These are phyloP conservation scores for Metacarcinus magister DNA, from an alignment of 2,888 invertebrate genomes.

Conservation along the genomic window DNA sequence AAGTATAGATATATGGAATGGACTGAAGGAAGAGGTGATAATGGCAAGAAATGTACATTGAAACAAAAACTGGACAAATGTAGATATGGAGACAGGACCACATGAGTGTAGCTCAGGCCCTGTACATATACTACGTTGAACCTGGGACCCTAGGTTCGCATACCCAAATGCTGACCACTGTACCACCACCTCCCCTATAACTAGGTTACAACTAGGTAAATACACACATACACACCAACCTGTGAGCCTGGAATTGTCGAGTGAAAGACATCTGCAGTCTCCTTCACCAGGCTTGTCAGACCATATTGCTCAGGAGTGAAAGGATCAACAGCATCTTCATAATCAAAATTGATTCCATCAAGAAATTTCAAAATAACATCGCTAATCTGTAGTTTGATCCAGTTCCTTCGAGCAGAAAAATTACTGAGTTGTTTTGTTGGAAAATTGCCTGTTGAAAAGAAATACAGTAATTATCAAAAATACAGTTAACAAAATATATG, in stretches of 20 bases:
- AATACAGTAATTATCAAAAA: not conserved
- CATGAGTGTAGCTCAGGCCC: too few relatives aligned
- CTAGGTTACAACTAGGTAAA: too few relatives aligned
- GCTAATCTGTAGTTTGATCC: constrained; percentile 72
- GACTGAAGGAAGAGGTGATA: too few relatives aligned
- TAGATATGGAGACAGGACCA: too few relatives aligned
- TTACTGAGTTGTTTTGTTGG: constrained; percentile 74
- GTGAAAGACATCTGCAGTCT: constrained; percentile 84
- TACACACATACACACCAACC: constrained; percentile 83
- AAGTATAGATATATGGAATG: too few relatives aligned
- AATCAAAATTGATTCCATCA: constrained; percentile 85
- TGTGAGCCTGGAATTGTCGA: constrained; percentile 83
- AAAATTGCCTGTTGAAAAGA: constrained; percentile 73
- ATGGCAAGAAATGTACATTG: too few relatives aligned
- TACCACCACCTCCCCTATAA: too few relatives aligned
- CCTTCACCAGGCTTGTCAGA: constrained; percentile 84
- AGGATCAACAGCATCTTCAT: constrained; percentile 84
- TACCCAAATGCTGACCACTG: too few relatives aligned
- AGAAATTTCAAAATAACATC: constrained; percentile 70
- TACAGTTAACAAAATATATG: not conserved
- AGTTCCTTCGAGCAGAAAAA: constrained; percentile 71
- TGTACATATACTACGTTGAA: too few relatives aligned
- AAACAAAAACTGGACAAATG: too few relatives aligned
- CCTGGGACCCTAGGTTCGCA: too few relatives aligned
- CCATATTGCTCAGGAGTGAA: constrained; percentile 83